These are phyloP conservation scores for Himantopus leucocephalus DNA, from an alignment of 2,113 vertebrate genomes.

Conservation along the genomic window DNA sequence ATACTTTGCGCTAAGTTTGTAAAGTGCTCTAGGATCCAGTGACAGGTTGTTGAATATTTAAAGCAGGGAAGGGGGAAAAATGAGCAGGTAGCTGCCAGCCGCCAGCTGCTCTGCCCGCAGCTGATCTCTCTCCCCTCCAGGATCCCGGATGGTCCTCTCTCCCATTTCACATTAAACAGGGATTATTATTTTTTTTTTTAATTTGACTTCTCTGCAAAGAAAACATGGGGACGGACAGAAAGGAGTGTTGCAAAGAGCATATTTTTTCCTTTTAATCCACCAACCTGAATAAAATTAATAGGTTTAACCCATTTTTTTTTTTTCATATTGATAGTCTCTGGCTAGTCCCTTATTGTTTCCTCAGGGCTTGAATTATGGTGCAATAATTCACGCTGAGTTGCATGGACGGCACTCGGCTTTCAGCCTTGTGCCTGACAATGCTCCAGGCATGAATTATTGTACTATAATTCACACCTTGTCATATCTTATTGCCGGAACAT, in stretches of 20 bases:
- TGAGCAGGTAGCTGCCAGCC: neutral
- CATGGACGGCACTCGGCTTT: neutral
- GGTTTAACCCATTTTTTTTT: neutral
- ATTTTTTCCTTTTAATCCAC: neutral
- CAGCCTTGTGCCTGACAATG: constrained; percentile 35
- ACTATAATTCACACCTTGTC: constrained; percentile 74
- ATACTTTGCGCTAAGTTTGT: neutral
- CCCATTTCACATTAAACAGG: neutral
- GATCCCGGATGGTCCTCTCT: fast-evolving
- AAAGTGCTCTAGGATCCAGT: neutral
- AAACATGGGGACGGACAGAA: neutral
- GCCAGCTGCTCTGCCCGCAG: neutral
- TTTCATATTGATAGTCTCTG: neutral
- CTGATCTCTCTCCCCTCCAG: neutral
- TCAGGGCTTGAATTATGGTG: neutral
- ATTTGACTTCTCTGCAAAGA: neutral
- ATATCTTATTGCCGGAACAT: constrained; percentile 73
- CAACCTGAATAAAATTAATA: neutral
- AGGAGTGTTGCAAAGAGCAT: neutral
- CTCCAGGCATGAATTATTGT: constrained; percentile 62
- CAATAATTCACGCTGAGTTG: constrained; percentile 35
- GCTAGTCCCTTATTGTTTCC: neutral
- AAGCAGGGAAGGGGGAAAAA: neutral
- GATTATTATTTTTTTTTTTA: neutral
- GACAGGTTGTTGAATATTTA: neutral